Evolutionary conservation across 1,140 invertebrate species (phyloP), one percentile per base, ranked within the genome.

Genomic region (Battus philenor): DNA sequence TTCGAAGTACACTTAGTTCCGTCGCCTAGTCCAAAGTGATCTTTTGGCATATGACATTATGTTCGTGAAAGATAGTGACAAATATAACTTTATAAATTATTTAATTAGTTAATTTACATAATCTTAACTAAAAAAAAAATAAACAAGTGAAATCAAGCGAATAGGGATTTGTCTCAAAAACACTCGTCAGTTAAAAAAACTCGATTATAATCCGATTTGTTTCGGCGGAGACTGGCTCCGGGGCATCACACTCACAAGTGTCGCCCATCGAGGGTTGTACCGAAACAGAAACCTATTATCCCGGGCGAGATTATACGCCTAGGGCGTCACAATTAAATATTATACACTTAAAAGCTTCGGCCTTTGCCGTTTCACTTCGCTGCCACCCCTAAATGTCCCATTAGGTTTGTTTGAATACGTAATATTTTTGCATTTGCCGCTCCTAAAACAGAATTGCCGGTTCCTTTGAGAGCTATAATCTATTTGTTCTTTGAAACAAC

Each of bases 261-360:
- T 81, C 77, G 68, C 73, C 59, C 59, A 57, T 64, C 59, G 76
- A 81, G 80, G 78, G 78, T 75, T 85, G 78, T 80, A 61, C 74
- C 78, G 71, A 82, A 85, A 82, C 79, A 82, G 82, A 86, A 86
- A 87, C 85, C 86, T 86, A 87, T 87, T 87, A 87, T 86, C 82
- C 76, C 75, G 67, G 82, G 86, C 73, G 83, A 84, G 83, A 87
- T 86, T 86, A 87, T 87, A 72, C 84, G 82, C 86, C 86, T 81
- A 81, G 81, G 84, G 84, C 82, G 76, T 85, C 73, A 86, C 86
- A 87, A 87, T 87, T 87, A 87, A 86, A 87, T 82, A 85, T 85
- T 81, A 83, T 83, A 85, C 85, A 86, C 80, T 86, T 86, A 86
- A 86, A 83, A 85, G 85, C 85, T 85, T 85, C 83, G 79, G 72